phyloP scores from a whole-genome alignment of 2,888 invertebrate genomes.

The Drepana falcataria region DNA sequence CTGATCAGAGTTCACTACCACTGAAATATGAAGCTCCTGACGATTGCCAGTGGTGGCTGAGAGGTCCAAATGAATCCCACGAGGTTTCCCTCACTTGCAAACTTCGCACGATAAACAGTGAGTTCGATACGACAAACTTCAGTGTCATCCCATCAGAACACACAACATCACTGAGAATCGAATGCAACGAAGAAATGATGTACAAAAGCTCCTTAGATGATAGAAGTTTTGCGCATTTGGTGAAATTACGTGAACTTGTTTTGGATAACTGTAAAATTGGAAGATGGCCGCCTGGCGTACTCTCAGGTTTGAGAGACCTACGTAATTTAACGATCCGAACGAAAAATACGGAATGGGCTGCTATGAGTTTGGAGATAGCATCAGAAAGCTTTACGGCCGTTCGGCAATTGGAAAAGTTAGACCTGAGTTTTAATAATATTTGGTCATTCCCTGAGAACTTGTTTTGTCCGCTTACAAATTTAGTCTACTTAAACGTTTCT shows the following conservation, averaged over 20 bases:
- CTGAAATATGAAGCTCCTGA: constrained; percentile 89
- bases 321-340: constrained; percentile 91
- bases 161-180: constrained; percentile 87
- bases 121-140: constrained; percentile 92
- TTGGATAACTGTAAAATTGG: constrained; percentile 92
- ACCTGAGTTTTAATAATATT: constrained; percentile 92
- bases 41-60: constrained; percentile 89
- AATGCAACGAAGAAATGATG: constrained; percentile 89
- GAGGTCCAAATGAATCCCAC: constrained; percentile 80
- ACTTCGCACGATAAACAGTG: constrained; percentile 90
- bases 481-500: constrained; percentile 90
- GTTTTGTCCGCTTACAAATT: constrained; percentile 89
- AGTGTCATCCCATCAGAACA: constrained; percentile 91
- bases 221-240: constrained; percentile 88
- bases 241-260: constrained; percentile 87
- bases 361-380: constrained; percentile 90
- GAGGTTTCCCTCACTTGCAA: constrained; percentile 89
- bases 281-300: constrained; percentile 87
- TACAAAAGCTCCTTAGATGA: constrained; percentile 88
- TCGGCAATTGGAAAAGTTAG: constrained; percentile 88
- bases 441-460: constrained; percentile 92
- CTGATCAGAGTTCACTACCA: constrained; percentile 70
- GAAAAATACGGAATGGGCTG: constrained; percentile 90
- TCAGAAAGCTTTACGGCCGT: constrained; percentile 87
- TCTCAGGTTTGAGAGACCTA: constrained; percentile 88